Evolutionary conservation across 2,888 invertebrate genomes (phyloP).

Genomic region (Hemicrepidius hirtus): DNA sequence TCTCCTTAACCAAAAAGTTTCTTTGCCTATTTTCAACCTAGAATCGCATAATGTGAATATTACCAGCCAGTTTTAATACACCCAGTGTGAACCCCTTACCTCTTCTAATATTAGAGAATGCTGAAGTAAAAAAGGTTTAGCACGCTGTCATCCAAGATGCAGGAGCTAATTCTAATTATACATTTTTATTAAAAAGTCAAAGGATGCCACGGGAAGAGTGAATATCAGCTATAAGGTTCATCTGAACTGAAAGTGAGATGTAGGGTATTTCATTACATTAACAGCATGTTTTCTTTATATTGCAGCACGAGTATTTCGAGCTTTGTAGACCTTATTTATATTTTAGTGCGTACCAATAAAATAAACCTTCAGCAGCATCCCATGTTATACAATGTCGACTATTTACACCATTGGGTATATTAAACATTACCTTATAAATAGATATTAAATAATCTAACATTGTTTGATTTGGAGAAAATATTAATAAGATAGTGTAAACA

Average conservation of each 20-base stretch:
- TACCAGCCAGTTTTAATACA: no score
- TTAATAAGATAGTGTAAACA: neutral
- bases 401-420: conserved; percentile 1
- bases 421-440: neutral
- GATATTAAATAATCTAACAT: neutral
- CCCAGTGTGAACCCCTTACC: no score
- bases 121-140: no score
- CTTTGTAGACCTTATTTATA: conserved; percentile 13
- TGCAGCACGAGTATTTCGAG: conserved; percentile 1
- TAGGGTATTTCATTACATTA: conserved; percentile 17
- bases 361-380: neutral
- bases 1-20: no score
- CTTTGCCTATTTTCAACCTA: no score
- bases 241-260: conserved; percentile 5
- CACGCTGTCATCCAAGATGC: no score
- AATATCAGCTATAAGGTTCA: neutral
- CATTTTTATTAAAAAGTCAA: neutral
- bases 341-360: conserved; percentile 13
- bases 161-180: no score
- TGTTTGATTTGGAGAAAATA: neutral
- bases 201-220: neutral
- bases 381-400: conserved; percentile 9
- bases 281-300: conserved; percentile 19
- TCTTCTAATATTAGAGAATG: no score
- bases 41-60: no score